phyloP scores from a whole-genome alignment of 1,140 invertebrate genomes.

The Geopemphigus sp. region DNA sequence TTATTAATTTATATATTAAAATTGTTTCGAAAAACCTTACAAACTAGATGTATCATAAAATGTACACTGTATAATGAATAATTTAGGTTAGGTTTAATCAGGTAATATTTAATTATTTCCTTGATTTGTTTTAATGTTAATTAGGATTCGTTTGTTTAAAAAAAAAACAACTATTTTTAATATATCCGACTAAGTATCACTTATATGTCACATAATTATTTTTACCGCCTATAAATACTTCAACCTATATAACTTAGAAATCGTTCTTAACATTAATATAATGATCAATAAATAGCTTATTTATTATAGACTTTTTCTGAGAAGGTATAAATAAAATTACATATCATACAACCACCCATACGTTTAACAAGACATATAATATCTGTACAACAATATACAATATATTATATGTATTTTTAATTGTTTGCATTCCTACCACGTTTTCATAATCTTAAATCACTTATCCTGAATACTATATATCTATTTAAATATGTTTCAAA shows the following conservation, averaged over 20 bases:
- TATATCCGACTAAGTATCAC: neutral
- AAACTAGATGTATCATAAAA: too few species aligned
- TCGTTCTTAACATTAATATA: neutral
- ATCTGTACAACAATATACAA: too few species aligned
- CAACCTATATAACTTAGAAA: neutral
- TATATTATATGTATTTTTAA: too few species aligned
- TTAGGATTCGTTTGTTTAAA: neutral
- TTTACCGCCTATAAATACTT: neutral
- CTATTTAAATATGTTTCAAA: too few species aligned
- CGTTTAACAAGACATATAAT: too few species aligned
- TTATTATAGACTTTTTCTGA: neutral
- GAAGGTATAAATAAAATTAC: neutral
- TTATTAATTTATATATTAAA: too few species aligned
- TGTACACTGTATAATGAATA: neutral
- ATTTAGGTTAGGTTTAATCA: neutral
- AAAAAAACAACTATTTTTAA: neutral
- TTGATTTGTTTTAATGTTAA: neutral
- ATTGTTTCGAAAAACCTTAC: too few species aligned
- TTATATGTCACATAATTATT: neutral
- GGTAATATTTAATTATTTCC: neutral
- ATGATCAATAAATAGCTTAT: slow-evolving; percentile 12
- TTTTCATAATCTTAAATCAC: too few species aligned
- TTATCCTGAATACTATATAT: too few species aligned
- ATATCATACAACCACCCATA: too few species aligned
- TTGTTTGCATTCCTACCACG: too few species aligned